Conservation (phyloP, 2,888 invertebrate genomes). For the Alcis repandata region DNA sequence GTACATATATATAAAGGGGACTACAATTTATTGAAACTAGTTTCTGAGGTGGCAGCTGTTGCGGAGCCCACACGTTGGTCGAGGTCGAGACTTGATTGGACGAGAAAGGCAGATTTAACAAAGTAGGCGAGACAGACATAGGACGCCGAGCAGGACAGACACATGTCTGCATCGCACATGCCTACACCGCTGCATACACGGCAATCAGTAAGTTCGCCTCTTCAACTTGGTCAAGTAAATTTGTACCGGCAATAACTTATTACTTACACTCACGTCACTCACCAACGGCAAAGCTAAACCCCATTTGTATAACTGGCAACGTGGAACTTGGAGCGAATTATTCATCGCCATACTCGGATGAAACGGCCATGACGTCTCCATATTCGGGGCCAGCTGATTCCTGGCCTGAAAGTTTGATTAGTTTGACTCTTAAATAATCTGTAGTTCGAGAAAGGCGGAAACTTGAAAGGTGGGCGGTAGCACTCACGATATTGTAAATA, state of each 20-base stretch:
- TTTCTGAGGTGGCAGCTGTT: too few species aligned
- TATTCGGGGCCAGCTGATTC: constrained; percentile 30
- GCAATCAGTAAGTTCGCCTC: not conserved
- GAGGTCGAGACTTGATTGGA: too few species aligned
- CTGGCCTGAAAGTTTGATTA: constrained; percentile 41
- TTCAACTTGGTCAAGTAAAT: too few species aligned
- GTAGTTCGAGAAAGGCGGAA: constrained; percentile 7
- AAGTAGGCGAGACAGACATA: too few species aligned
- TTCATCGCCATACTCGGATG: constrained; percentile 73
- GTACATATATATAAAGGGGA: too few species aligned
- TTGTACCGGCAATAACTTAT: not conserved
- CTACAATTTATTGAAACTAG: too few species aligned
- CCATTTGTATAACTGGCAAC: constrained; percentile 76
- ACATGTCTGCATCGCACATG: too few species aligned
- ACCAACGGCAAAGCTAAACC: constrained; percentile 54
- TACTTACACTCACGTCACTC: constrained; percentile 12
- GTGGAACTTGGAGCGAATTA: constrained; percentile 76
- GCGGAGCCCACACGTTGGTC: too few species aligned
- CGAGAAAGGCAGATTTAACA: too few species aligned
- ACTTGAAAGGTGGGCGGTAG: not conserved
- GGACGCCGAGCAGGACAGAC: too few species aligned
- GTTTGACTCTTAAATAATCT: constrained; percentile 19
- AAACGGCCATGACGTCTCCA: constrained; percentile 63
- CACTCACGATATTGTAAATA: constrained; percentile 1
- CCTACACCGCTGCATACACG: too few species aligned